phyloP scores from a whole-genome alignment of 2,113 vertebrate species.

The Sceloporus tristichus region DNA sequence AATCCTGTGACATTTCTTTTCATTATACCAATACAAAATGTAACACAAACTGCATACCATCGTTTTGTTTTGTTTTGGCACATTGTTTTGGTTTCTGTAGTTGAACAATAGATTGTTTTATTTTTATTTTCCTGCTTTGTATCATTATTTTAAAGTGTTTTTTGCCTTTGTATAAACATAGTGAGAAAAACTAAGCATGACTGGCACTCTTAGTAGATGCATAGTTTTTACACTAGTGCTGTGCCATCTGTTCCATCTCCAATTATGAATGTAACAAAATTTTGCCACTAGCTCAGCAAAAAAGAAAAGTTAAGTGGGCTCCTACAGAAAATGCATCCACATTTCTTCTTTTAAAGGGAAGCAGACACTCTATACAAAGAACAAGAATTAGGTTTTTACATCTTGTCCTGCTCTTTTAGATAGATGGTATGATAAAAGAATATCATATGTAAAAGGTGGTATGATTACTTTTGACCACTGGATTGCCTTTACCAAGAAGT shows the following conservation, averaged over 20 bases:
- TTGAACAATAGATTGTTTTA: not conserved
- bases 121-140: not conserved
- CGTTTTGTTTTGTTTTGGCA: not conserved
- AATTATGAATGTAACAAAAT: slow-evolving; percentile 68
- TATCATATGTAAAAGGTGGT: not conserved
- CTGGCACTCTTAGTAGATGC: slow-evolving; percentile 46
- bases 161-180: slow-evolving; percentile 7
- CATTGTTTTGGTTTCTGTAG: no score
- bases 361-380: not conserved
- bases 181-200: slow-evolving; percentile 24
- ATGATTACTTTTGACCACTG: not conserved
- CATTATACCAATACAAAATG: not conserved
- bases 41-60: not conserved
- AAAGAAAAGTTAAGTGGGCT: not conserved
- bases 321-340: slow-evolving; percentile 30
- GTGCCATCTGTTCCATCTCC: slow-evolving; percentile 72
- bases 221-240: slow-evolving; percentile 61
- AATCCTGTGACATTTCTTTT: not conserved
- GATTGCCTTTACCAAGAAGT: not conserved
- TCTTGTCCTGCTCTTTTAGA: not conserved
- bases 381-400: not conserved
- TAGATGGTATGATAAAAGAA: not conserved
- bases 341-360: slow-evolving; percentile 40
- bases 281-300: slow-evolving; percentile 54
- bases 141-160: not conserved